These are phyloP conservation scores for Anolis carolinensis DNA, from an alignment of 2,113 vertebrate species.

Conservation along the genomic window DNA sequence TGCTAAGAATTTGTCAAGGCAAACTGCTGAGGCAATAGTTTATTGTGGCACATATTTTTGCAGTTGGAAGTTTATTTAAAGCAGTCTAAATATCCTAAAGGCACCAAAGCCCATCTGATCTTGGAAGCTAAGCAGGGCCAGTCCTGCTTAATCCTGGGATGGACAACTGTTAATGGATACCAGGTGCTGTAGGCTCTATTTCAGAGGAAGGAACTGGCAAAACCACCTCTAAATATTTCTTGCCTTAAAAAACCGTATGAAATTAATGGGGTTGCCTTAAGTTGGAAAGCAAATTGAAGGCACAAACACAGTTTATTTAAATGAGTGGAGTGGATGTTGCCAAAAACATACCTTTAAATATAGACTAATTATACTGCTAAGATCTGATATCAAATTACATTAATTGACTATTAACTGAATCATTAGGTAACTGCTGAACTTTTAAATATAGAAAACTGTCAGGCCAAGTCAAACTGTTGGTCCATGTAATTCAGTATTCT, in stretches of 20 bases:
- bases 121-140: too few species aligned
- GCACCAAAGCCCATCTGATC: too few species aligned
- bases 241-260: too few species aligned
- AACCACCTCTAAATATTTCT: too few species aligned
- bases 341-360: neutral
- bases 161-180: too few species aligned
- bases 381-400: too few species aligned
- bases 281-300: too few species aligned
- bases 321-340: slow-evolving; percentile 12
- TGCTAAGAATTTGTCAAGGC: neutral
- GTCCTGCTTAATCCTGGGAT: too few species aligned
- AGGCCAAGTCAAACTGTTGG: neutral
- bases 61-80: neutral
- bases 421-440: neutral
- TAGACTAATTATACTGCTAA: neutral
- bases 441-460: neutral
- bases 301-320: too few species aligned
- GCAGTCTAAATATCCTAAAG: neutral
- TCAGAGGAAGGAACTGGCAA: too few species aligned
- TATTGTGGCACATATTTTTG: neutral
- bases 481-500: neutral
- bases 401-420: neutral
- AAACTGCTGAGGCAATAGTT: neutral
- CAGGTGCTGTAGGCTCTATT: too few species aligned
- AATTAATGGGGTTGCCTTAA: too few species aligned